phyloP scores from a whole-genome alignment of 2,113 vertebrate species.

The Phyllostomus hastatus region DNA sequence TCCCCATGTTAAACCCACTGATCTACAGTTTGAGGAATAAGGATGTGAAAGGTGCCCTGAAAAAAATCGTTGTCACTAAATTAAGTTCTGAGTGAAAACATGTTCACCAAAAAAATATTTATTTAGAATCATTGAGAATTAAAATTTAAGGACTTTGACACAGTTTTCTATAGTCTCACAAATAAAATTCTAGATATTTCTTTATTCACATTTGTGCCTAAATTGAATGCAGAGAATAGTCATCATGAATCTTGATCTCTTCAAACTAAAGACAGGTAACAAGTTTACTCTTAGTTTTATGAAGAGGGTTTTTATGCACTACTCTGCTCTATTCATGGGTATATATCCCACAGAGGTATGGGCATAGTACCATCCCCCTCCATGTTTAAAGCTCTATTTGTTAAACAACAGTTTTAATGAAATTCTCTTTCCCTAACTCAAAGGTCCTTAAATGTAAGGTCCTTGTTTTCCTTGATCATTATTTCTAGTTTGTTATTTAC shows the following conservation, averaged over 20 bases:
- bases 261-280: background rate
- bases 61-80: background rate
- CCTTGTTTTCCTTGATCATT: background rate
- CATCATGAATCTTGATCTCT: background rate
- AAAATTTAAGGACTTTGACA: background rate
- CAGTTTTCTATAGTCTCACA: background rate
- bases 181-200: background rate
- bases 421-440: background rate
- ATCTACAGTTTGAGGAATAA: conserved; percentile 74
- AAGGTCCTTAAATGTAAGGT: background rate
- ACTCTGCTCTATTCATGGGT: background rate
- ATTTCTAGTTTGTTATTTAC: background rate
- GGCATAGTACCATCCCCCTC: no score
- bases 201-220: background rate
- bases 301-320: background rate
- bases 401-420: background rate
- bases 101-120: background rate
- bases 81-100: background rate
- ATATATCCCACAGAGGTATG: rapidly evolving
- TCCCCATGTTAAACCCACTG: conserved; percentile 69
- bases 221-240: background rate
- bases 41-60: conserved; percentile 56
- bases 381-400: background rate
- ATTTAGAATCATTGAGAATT: background rate
- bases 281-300: background rate